phyloP scores from a whole-genome alignment of 2,113 vertebrate genomes.

The Lynx canadensis region DNA sequence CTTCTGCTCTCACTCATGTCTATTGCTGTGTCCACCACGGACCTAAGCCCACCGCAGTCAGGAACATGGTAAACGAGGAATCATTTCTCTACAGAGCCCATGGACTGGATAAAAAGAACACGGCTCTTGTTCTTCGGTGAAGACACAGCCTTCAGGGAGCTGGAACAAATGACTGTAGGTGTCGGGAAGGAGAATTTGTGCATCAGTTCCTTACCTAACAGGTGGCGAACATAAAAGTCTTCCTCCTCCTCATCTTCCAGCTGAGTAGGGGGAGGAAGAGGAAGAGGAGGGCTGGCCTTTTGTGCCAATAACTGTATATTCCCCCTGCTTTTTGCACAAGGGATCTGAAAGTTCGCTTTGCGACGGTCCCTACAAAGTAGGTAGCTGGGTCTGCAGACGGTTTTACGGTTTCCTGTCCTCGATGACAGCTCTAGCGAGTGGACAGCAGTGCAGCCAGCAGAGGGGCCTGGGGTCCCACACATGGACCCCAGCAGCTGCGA shows the following conservation, averaged over 20 bases:
- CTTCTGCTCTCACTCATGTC: neutral
- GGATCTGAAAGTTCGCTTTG: too few relatives aligned
- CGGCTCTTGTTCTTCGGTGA: neutral
- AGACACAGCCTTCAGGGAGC: neutral
- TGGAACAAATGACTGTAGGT: neutral
- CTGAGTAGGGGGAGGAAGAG: neutral
- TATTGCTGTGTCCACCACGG: neutral
- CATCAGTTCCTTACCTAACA: neutral
- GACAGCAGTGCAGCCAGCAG: neutral
- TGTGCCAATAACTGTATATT: too few relatives aligned
- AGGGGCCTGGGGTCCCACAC: neutral
- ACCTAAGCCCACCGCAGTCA: neutral
- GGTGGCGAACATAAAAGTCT: neutral
- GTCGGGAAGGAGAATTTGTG: neutral
- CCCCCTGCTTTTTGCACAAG: neutral
- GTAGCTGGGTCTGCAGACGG: too few relatives aligned
- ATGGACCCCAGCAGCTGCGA: neutral
- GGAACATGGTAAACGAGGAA: neutral
- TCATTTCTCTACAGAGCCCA: fast-evolving
- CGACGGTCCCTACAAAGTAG: too few relatives aligned
- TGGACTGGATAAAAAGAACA: neutral
- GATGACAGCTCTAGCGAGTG: too few relatives aligned
- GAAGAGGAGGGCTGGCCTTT: neutral
- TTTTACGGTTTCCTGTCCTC: neutral
- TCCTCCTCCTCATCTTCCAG: neutral